phyloP scores from a whole-genome alignment of 1,140 invertebrate species.

The Oncopeltus fasciatus region DNA sequence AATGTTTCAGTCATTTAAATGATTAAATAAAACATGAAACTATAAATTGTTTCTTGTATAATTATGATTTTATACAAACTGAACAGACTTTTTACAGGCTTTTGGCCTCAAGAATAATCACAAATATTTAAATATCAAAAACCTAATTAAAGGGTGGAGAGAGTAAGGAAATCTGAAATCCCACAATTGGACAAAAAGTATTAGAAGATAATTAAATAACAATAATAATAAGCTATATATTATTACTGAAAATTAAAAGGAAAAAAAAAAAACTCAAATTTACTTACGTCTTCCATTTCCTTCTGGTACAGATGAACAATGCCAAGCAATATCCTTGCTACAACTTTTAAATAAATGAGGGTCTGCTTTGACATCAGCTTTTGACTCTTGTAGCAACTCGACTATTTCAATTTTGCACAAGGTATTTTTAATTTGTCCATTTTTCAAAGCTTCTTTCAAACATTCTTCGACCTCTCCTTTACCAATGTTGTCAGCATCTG shows the following conservation, averaged over 20 bases:
- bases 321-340: conserved; percentile 62
- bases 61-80: too few relatives aligned
- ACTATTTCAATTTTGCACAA: conserved; percentile 69
- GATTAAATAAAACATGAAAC: too few relatives aligned
- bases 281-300: conserved; percentile 72
- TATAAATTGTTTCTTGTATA: too few relatives aligned
- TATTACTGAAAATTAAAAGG: not conserved
- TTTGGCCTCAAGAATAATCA: too few relatives aligned
- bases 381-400: conserved; percentile 59
- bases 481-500: conserved; percentile 39
- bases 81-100: too few relatives aligned
- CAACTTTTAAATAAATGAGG: conserved; percentile 63
- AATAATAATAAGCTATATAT: not conserved
- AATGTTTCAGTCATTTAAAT: too few relatives aligned
- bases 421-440: conserved; percentile 51
- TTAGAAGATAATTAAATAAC: too few relatives aligned
- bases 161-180: too few relatives aligned
- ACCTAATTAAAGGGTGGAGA: too few relatives aligned
- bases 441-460: conserved; percentile 63
- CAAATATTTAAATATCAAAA: too few relatives aligned
- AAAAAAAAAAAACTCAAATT: not conserved
- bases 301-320: conserved; percentile 64
- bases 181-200: too few relatives aligned
- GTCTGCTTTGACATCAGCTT: conserved; percentile 71
- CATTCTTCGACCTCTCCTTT: conserved; percentile 66